A percentile compares a stretch with the other conserved stretches of the same genome.
Evolutionary conservation across 1,140 invertebrate genomes (phyloP).

Genomic region (Hermetia illucens): DNA sequence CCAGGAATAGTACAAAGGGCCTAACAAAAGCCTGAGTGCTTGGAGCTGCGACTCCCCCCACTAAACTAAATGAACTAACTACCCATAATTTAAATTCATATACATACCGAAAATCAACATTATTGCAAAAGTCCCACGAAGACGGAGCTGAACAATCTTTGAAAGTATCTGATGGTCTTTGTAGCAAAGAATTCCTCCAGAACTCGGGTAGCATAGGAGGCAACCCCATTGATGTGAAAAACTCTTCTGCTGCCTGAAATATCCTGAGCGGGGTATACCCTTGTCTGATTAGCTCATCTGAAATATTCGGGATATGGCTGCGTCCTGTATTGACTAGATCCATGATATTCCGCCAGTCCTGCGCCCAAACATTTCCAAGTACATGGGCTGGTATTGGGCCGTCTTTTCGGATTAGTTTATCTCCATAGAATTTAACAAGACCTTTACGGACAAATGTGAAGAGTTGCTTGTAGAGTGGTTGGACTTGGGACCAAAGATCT

Average conservation of each 20-base stretch:
- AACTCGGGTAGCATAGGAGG: conserved; percentile 64
- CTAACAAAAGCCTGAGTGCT: no score
- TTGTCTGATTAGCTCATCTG: conserved; percentile 56
- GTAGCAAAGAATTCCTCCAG: conserved; percentile 63
- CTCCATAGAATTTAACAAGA: conserved; percentile 52
- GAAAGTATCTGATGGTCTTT: conserved; percentile 46
- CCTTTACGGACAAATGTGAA: conserved; percentile 70
- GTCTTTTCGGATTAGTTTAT: conserved; percentile 42
- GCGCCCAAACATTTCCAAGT: conserved; percentile 71
- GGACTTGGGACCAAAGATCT: conserved; percentile 54
- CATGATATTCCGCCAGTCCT: conserved; percentile 68
- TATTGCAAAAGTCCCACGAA: conserved; percentile 80
- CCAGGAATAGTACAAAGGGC: no score
- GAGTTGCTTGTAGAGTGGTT: conserved; percentile 70
- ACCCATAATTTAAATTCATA: no score
- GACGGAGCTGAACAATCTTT: conserved; percentile 74
- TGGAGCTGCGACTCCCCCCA: no score
- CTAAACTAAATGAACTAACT: no score
- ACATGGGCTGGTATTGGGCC: conserved; percentile 64
- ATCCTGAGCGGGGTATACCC: conserved; percentile 56
- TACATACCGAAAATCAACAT: conserved; percentile 58
- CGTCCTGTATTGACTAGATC: conserved; percentile 65
- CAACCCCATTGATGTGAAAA: conserved; percentile 65
- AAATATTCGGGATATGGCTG: conserved; percentile 55
- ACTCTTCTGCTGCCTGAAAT: conserved; percentile 68